Percentiles rank a stretch among this genome's conserved stretches.
Conservation (phyloP, 2,888 invertebrate species). For the Acronicta aceris region DNA sequence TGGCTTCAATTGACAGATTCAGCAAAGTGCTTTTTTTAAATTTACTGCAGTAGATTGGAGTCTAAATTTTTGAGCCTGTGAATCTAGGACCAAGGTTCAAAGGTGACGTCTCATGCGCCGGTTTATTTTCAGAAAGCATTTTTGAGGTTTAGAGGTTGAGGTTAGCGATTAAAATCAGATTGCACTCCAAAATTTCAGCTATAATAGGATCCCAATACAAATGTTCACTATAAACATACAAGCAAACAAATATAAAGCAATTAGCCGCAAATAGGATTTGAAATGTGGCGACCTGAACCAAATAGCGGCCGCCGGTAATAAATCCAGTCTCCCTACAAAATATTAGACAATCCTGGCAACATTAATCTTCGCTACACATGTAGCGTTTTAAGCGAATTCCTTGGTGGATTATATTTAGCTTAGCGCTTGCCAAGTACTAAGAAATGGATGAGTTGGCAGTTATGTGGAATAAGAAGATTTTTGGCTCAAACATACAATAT, state of each 20-base stretch:
- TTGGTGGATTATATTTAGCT: constrained; percentile 47
- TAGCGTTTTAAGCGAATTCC: constrained; percentile 49
- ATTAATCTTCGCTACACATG: constrained; percentile 60
- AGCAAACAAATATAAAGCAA: constrained; percentile 41
- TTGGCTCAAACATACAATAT: not conserved
- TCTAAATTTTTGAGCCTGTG: too few relatives aligned
- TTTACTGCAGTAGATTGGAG: too few relatives aligned
- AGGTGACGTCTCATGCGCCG: too few relatives aligned
- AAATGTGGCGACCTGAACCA: constrained; percentile 41
- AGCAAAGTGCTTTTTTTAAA: too few relatives aligned
- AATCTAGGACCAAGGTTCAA: too few relatives aligned
- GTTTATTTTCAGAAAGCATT: too few relatives aligned
- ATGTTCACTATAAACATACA: constrained; percentile 22
- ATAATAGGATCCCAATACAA: not conserved
- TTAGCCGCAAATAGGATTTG: constrained; percentile 58
- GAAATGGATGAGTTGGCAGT: constrained; percentile 17
- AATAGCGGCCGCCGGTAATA: constrained; percentile 55
- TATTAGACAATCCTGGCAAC: constrained; percentile 64
- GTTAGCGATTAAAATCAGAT: too few relatives aligned
- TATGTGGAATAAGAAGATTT: constrained; percentile 10
- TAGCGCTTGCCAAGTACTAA: constrained; percentile 38
- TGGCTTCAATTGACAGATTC: too few relatives aligned
- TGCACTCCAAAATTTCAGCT: too few relatives aligned
- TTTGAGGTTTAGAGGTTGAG: too few relatives aligned
- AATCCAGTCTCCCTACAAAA: constrained; percentile 55